A percentile compares a stretch with the other conserved stretches of the same genome.
These are phyloP conservation scores for Platorchestia sp. DNA, from an alignment of 1,140 invertebrate genomes.

Conservation along the genomic window DNA sequence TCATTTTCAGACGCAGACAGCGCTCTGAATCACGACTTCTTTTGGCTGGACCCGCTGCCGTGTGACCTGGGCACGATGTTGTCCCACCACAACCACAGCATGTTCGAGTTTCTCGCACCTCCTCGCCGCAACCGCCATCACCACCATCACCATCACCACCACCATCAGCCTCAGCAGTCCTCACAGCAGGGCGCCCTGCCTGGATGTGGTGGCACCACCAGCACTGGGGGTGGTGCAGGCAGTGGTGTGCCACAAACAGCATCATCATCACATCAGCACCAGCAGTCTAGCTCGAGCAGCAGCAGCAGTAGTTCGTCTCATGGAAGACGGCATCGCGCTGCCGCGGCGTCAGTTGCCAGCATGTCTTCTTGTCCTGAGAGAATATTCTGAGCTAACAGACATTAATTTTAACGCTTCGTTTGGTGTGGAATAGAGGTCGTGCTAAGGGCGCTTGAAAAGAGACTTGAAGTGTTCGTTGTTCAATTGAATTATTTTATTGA, in stretches of 20 bases:
- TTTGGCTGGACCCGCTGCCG: slow-evolving; percentile 97
- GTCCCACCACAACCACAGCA: slow-evolving; percentile 92
- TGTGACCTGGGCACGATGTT: slow-evolving; percentile 93
- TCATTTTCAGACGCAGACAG: slow-evolving; percentile 83
- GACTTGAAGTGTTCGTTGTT: not conserved
- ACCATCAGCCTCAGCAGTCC: slow-evolving; percentile 56
- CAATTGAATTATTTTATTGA: not conserved
- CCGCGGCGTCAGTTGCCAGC: slow-evolving; percentile 65
- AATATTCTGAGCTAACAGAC: slow-evolving; percentile 6
- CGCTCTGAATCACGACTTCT: slow-evolving; percentile 97
- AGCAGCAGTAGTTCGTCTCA: slow-evolving; percentile 55
- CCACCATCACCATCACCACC: slow-evolving; percentile 62
- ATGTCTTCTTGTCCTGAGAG: slow-evolving; percentile 67
- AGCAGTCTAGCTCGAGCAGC: slow-evolving; percentile 48
- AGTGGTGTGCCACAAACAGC: not conserved
- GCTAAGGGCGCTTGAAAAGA: not conserved
- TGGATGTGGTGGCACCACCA: not conserved
- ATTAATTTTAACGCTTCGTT: not conserved
- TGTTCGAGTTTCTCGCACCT: slow-evolving; percentile 96
- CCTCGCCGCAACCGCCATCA: slow-evolving; percentile 65
- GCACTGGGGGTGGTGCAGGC: slow-evolving; percentile 1
- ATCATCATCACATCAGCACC: slow-evolving; percentile 56
- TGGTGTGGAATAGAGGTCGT: not conserved
- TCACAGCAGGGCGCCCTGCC: slow-evolving; percentile 29
- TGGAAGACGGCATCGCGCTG: slow-evolving; percentile 59